Evolutionary conservation across 2,113 vertebrate genomes (phyloP).

Genomic region (Campylomormyrus numenius): DNA sequence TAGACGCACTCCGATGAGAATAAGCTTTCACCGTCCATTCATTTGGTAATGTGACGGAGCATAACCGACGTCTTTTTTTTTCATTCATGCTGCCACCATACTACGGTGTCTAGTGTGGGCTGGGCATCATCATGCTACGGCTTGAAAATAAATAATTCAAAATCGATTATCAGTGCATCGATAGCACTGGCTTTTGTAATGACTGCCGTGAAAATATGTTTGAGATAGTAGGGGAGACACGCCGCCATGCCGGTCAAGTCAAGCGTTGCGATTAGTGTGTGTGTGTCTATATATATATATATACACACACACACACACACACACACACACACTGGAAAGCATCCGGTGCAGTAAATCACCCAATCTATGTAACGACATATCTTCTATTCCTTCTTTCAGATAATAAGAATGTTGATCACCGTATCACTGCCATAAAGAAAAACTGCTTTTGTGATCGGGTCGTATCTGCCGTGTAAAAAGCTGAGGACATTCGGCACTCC

Average conservation of each 20-base stretch:
- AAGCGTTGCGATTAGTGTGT: neutral
- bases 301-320: too few relatives aligned
- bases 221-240: neutral
- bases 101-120: neutral
- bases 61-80: neutral
- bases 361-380: neutral
- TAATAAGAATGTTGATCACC: neutral
- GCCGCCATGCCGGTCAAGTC: neutral
- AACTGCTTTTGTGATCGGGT: neutral
- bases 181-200: neutral
- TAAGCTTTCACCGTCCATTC: neutral
- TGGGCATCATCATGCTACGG: neutral
- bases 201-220: neutral
- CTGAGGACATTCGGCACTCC: neutral
- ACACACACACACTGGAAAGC: too few relatives aligned
- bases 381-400: neutral
- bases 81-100: conserved; percentile 1
- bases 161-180: neutral
- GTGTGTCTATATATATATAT: too few relatives aligned
- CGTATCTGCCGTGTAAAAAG: neutral
- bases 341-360: neutral
- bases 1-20: neutral
- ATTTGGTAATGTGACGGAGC: conserved; percentile 3
- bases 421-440: neutral
- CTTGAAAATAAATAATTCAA: neutral